Base-by-base conservation (phyloP, 2,113 vertebrate genomes). In the Callocephalon fimbriatum region DNA sequence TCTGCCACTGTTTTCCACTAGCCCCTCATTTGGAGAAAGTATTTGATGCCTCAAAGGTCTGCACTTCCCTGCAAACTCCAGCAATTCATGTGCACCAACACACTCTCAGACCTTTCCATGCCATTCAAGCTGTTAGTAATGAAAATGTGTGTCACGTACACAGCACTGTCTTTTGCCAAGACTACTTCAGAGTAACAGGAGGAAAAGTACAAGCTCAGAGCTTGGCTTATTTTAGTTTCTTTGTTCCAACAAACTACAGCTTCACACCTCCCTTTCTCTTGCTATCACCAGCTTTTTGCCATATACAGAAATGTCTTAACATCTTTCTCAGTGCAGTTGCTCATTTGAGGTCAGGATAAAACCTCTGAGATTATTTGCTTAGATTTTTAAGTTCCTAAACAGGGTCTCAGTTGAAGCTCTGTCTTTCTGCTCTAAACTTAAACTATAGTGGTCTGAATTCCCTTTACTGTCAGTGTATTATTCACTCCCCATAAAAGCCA, bases 241-340 rank as follows among this genome's bases (percentile, higher is more conserved):
- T 85, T 87, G 65, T 94, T 91, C 62, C 84, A 94, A 65, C 23
- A 77, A 81, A 62, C 65, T 63, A 67, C 35, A 89, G 62, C 45
- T 84, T 86, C 89, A 95, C 93, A 88, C 26, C 38, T 94, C 86
- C 68, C 47, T 71, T 95, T 87, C 47, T 78, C 75, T 72, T 68
- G 40, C 70, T 48, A 45, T 89, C 56, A 5, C 15, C 38, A 71
- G 65, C 51, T 72, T 96, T 93, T 95, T 96, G 76, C 89, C 91
- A 78, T 90, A 93, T 95, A 93, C 89, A 96, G 84, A 63, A 93
- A 89, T 78, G 63, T 54, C 62, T 93, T 51, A 74, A 75, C 66
- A 61, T 84, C 47, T 44, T 89, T 74, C 40, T 93, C 44, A 63
- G 38, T 68, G 72, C 22, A 50, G 44, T 53, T 91, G 56, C 38